phyloP scores from a whole-genome alignment of 2,113 vertebrate species.

The Picathartes gymnocephalus region DNA sequence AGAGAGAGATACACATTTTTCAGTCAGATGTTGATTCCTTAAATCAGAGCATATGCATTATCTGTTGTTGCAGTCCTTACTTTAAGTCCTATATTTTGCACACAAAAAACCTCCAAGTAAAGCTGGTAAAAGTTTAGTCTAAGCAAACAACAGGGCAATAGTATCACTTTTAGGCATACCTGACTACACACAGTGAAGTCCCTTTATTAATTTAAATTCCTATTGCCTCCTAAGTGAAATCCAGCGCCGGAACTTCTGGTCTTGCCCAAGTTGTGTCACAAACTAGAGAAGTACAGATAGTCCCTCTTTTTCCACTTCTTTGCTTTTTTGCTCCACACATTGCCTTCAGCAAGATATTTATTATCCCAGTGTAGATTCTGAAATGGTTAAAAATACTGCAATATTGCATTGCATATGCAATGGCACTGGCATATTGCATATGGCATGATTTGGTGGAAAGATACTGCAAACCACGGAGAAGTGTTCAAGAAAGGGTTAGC shows the following conservation, averaged over 20 bases:
- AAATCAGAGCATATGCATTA: not conserved
- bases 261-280: not conserved
- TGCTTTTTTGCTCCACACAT: not conserved
- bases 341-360: not conserved
- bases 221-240: not conserved
- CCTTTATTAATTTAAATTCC: not conserved
- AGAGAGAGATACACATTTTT: not conserved
- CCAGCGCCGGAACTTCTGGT: not conserved
- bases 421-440: not conserved
- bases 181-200: not conserved
- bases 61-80: not conserved
- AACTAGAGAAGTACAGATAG: not conserved
- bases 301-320: not conserved
- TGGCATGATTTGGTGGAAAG: not conserved
- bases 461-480: not conserved
- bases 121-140: not conserved
- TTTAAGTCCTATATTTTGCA: not conserved
- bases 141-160: not conserved
- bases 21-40: not conserved
- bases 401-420: too few species aligned
- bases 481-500: not conserved
- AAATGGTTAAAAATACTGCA: not conserved
- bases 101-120: not conserved
- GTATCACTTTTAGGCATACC: not conserved
- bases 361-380: not conserved